These are phyloP conservation scores for Lytechinus variegatus DNA, from an alignment of 35 echinoderm and acorn worm species.

Conservation along the genomic window DNA sequence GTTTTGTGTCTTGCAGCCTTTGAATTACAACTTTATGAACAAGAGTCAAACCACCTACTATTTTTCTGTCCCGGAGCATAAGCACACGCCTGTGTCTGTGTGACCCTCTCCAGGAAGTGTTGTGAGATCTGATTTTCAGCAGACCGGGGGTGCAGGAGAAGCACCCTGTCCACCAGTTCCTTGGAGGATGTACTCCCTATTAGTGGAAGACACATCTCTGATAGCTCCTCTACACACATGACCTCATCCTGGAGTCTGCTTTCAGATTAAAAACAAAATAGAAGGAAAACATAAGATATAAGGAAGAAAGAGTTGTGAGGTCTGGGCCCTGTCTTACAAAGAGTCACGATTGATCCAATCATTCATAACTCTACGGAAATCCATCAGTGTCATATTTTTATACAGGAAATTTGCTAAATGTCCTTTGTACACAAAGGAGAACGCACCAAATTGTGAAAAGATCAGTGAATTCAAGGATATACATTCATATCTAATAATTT, in stretches of 20 bases:
- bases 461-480: too few relatives aligned
- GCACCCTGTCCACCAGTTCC: not conserved
- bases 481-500: too few relatives aligned
- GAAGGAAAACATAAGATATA: not conserved
- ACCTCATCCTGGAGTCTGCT: not conserved
- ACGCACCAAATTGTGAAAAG: too few relatives aligned
- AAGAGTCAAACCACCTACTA: not conserved
- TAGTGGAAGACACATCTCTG: conserved; percentile 49
- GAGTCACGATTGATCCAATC: too few relatives aligned
- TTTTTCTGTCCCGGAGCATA: not conserved
- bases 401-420: too few relatives aligned
- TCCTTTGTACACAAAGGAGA: too few relatives aligned
- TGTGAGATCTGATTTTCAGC: not conserved
- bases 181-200: not conserved
- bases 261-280: not conserved
- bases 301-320: too few relatives aligned
- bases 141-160: conserved; percentile 11
- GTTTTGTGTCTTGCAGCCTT: not conserved
- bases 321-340: too few relatives aligned
- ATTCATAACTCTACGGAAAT: too few relatives aligned
- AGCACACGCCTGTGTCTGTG: conserved; percentile 14
- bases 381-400: too few relatives aligned
- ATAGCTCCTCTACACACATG: not conserved
- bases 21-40: not conserved
- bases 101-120: conserved; percentile 29